Conservation (phyloP, 2,113 vertebrate genomes). For the Pholis gunnellus region DNA sequence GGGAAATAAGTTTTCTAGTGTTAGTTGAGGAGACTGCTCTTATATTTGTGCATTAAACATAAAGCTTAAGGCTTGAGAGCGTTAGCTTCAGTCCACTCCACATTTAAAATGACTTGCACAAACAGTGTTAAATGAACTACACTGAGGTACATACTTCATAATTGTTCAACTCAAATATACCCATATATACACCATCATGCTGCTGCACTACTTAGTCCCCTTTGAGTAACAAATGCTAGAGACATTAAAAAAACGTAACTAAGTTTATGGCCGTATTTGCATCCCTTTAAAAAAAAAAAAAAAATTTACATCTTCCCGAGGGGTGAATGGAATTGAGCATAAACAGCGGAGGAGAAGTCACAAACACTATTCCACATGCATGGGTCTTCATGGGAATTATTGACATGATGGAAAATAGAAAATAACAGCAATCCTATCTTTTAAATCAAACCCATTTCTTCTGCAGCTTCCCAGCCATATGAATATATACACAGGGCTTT, state of each 20-base stretch:
- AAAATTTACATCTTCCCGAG: background rate
- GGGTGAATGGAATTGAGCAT: background rate
- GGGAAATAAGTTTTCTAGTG: background rate
- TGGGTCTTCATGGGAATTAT: background rate
- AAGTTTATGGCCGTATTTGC: background rate
- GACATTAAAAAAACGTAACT: background rate
- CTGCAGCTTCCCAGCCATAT: background rate
- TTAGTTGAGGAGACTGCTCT: background rate
- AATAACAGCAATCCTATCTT: background rate
- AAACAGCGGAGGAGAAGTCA: background rate
- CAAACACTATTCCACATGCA: background rate
- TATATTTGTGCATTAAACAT: background rate
- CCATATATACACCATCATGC: background rate
- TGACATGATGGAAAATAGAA: slow-evolving; percentile 3
- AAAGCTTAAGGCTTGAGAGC: no score
- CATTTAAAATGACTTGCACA: no score
- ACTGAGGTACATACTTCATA: background rate
- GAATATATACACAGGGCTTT: slow-evolving; percentile 1
- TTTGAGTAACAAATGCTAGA: background rate
- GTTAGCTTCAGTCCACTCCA: no score
- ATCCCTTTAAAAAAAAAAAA: background rate
- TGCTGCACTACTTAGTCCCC: background rate
- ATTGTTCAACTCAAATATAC: background rate
- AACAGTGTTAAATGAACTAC: background rate
- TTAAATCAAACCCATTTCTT: background rate